Evolutionary conservation across 2,113 vertebrate genomes (phyloP).

Genomic region (Apistogramma diplotaenia): DNA sequence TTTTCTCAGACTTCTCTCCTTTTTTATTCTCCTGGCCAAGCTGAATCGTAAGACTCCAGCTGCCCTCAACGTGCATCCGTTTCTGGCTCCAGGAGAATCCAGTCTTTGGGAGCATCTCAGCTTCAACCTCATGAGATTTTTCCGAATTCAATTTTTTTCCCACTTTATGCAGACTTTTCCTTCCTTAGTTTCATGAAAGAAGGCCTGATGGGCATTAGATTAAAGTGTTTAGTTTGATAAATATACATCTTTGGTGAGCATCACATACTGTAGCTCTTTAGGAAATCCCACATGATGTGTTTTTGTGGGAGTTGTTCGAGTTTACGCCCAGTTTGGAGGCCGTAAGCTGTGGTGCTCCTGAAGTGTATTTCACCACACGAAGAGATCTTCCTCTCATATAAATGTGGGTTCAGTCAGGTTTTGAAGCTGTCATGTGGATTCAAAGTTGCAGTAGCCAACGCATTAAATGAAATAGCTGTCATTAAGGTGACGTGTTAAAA

Average conservation of each 20-base stretch:
- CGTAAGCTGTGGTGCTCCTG: background rate
- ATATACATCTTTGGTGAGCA: background rate
- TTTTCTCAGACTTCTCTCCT: background rate
- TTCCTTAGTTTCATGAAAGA: background rate
- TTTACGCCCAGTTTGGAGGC: background rate
- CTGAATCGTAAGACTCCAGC: background rate
- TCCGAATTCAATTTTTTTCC: too few species aligned
- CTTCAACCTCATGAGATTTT: background rate
- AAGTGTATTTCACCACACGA: background rate
- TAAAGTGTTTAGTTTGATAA: background rate
- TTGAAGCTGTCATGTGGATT: background rate
- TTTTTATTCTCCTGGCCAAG: accelerated
- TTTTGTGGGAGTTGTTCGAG: background rate
- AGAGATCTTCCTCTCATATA: background rate
- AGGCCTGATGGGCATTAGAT: background rate
- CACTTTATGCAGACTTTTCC: too few species aligned
- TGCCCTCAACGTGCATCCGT: background rate
- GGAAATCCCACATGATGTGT: background rate
- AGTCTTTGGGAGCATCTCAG: background rate
- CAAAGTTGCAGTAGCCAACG: background rate
- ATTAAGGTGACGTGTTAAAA: background rate
- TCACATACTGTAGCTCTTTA: too few species aligned
- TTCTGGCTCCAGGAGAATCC: background rate
- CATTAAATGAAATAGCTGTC: background rate
- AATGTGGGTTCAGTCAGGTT: background rate